Conservation (phyloP, 2,888 invertebrate species). For the Lithophane leautieri region DNA sequence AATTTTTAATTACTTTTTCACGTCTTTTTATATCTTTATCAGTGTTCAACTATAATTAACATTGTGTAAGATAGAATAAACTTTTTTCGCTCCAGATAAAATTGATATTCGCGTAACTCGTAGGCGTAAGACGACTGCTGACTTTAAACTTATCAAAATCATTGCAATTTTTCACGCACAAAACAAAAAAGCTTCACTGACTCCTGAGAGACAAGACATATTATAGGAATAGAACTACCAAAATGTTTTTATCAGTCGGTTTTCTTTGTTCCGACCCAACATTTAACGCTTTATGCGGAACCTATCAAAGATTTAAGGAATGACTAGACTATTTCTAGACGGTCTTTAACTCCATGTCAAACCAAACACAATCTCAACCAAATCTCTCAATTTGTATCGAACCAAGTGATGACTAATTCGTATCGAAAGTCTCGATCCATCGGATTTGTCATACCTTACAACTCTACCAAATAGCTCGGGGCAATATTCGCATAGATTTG, state of each 20-base stretch:
- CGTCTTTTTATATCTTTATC: slow-evolving; percentile 27
- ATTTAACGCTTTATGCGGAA: neutral
- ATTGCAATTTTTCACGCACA: neutral
- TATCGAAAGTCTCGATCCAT: slow-evolving; percentile 27
- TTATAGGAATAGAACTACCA: no score
- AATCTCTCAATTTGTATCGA: slow-evolving; percentile 17
- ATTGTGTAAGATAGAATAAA: neutral
- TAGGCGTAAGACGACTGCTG: neutral
- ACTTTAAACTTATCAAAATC: neutral
- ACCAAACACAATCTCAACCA: slow-evolving; percentile 7
- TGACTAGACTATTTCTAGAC: slow-evolving; percentile 18
- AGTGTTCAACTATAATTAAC: neutral
- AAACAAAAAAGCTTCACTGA: neutral
- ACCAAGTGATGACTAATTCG: slow-evolving; percentile 34
- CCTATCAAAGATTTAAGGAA: slow-evolving; percentile 21
- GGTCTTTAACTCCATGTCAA: slow-evolving; percentile 20
- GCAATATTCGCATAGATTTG: slow-evolving; percentile 68
- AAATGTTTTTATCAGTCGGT: neutral
- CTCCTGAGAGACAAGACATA: neutral
- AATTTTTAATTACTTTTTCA: slow-evolving; percentile 17
- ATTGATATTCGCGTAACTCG: neutral
- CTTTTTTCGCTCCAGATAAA: neutral
- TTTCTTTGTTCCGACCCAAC: neutral
- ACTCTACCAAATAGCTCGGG: slow-evolving; percentile 44
- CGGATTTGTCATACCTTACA: slow-evolving; percentile 52